Evolutionary conservation across 2,888 invertebrate species (phyloP).

Genomic region (Caenorhabditis wallacei): DNA sequence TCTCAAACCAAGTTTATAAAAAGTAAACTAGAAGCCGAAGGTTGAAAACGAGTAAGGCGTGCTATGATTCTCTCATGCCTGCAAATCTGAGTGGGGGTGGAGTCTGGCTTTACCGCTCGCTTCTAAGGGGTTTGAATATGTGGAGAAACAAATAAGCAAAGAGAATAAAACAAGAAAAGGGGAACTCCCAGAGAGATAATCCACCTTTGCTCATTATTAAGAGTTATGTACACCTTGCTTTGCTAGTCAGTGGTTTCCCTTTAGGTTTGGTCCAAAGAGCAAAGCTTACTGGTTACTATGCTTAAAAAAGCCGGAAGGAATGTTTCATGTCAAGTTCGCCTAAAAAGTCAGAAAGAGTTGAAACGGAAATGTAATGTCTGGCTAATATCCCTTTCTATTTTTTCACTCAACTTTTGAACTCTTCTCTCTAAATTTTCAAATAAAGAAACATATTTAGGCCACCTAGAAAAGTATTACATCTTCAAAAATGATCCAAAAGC

Average conservation of each 20-base stretch:
- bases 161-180: neutral
- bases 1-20: neutral
- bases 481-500: neutral
- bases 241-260: no score
- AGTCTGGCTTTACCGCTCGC: neutral
- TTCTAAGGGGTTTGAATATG: neutral
- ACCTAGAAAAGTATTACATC: no score
- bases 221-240: neutral
- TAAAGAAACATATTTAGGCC: neutral
- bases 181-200: neutral
- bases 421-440: neutral
- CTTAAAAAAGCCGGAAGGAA: neutral
- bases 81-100: slow-evolving; percentile 36
- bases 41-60: neutral
- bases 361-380: neutral
- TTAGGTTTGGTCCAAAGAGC: no score
- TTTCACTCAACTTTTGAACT: neutral
- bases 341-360: neutral
- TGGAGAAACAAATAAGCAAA: neutral
- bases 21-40: neutral
- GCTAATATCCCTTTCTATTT: neutral
- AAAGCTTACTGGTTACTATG: no score
- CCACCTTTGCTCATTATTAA: neutral
- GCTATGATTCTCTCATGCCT: neutral
- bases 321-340: neutral